A percentile compares a stretch with the other conserved stretches of the same genome.
Conservation (phyloP, 2,797 vertebrate species). For the Lacerta viridis region DNA sequence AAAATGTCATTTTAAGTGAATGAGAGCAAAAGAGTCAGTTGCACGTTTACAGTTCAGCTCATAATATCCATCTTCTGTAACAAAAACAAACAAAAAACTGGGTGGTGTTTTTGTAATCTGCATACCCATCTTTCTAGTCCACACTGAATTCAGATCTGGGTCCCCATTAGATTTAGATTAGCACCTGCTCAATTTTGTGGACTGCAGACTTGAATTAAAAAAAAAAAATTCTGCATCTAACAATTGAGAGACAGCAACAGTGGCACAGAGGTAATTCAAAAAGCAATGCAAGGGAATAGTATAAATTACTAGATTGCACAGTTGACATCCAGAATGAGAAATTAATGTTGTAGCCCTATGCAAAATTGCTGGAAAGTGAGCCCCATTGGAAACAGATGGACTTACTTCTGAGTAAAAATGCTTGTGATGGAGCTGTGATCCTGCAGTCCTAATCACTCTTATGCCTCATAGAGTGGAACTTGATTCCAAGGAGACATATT, state of each 20-base stretch:
- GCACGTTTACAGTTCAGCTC: slow-evolving; percentile 41
- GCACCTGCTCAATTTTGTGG: slow-evolving; percentile 68
- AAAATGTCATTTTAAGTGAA: slow-evolving; percentile 36
- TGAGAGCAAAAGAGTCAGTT: slow-evolving; percentile 13
- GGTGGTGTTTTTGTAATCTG: slow-evolving; percentile 10
- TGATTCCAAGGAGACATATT: not conserved
- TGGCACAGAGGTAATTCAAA: slow-evolving; percentile 61
- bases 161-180: slow-evolving; percentile 48
- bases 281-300: slow-evolving; percentile 63
- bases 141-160: slow-evolving; percentile 43
- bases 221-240: slow-evolving; percentile 49
- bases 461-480: no score
- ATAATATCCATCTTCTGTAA: not conserved
- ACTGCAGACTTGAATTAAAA: slow-evolving; percentile 72
- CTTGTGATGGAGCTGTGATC: not conserved
- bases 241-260: slow-evolving; percentile 68
- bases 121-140: not conserved
- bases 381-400: not conserved
- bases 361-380: not conserved
- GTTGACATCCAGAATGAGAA: slow-evolving; percentile 55
- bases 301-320: slow-evolving; percentile 64
- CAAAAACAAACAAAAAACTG: slow-evolving; percentile 18
- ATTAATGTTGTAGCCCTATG: no score
- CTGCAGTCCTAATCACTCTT: no score
- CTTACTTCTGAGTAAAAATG: not conserved